A percentile compares a stretch with the other conserved stretches of the same genome.
phyloP scores from a whole-genome alignment of 1,140 invertebrate species.

The Drosophila ficusphila region DNA sequence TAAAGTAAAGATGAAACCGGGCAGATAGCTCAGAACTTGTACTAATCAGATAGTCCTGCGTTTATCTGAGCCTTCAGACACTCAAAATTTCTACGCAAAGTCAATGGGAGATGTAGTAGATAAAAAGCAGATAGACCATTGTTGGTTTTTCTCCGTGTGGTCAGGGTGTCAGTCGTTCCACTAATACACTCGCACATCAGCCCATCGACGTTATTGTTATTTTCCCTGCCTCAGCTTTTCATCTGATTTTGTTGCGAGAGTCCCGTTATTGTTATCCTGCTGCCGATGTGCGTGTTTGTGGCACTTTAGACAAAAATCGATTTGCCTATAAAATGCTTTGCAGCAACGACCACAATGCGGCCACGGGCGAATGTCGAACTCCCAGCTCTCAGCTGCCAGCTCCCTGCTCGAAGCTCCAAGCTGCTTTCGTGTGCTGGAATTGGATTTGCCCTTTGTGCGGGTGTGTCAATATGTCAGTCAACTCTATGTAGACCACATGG shows the following conservation, averaged over 20 bases:
- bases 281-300: slow-evolving; percentile 69
- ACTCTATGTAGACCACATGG: slow-evolving; percentile 2
- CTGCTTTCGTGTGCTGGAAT: slow-evolving; percentile 39
- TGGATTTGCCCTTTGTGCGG: slow-evolving; percentile 31
- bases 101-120: not conserved
- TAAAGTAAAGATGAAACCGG: slow-evolving; percentile 42
- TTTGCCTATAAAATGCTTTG: slow-evolving; percentile 83
- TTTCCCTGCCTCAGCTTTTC: slow-evolving; percentile 22
- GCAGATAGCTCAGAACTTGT: slow-evolving; percentile 18
- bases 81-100: too few relatives aligned
- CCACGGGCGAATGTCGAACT: slow-evolving; percentile 38
- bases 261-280: slow-evolving; percentile 31
- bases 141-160: slow-evolving; percentile 8
- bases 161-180: slow-evolving; percentile 45
- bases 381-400: too few relatives aligned
- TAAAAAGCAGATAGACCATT: not conserved
- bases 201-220: slow-evolving; percentile 39
- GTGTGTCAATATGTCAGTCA: slow-evolving; percentile 67
- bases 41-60: too few relatives aligned
- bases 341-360: slow-evolving; percentile 49
- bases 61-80: too few relatives aligned
- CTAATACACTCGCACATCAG: slow-evolving; percentile 58
- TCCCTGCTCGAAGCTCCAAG: too few relatives aligned
- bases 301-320: slow-evolving; percentile 83
- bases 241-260: slow-evolving; percentile 45